Evolutionary conservation across 1,140 invertebrate species (phyloP).

Genomic region (Phortica variegata): DNA sequence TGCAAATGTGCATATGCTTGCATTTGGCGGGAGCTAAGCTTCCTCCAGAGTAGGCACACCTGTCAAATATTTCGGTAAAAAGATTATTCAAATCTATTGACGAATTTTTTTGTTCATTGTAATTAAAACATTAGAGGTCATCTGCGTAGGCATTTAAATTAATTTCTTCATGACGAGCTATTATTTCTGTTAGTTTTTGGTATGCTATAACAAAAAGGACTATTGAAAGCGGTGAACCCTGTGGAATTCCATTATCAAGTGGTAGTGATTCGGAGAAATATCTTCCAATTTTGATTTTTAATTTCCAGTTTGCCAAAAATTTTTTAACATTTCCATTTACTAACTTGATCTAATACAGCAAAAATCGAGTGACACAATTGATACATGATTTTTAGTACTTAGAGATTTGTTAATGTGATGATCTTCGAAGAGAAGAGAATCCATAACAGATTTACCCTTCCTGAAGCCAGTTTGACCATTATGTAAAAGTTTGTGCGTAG

Average conservation of each 20-base stretch:
- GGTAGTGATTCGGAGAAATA: slow-evolving; percentile 6
- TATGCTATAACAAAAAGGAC: slow-evolving; percentile 10
- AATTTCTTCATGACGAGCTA: slow-evolving; percentile 9
- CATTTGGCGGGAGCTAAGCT: slow-evolving; percentile 9
- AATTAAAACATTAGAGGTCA: slow-evolving; percentile 6
- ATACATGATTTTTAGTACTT: slow-evolving; percentile 10
- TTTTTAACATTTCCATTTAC: slow-evolving; percentile 17
- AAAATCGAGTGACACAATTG: slow-evolving; percentile 15
- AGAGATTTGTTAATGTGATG: slow-evolving; percentile 6
- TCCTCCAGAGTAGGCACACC: slow-evolving; percentile 8
- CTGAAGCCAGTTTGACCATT: slow-evolving; percentile 10
- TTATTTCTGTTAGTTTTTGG: slow-evolving; percentile 6
- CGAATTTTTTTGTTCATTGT: slow-evolving; percentile 3
- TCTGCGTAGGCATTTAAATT: slow-evolving; percentile 9
- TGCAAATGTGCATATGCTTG: slow-evolving; percentile 14
- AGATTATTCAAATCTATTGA: slow-evolving; percentile 1
- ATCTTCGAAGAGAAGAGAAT: slow-evolving; percentile 14
- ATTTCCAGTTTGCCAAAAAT: slow-evolving; percentile 16
- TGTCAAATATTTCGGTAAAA: slow-evolving; percentile 4
- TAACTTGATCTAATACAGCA: slow-evolving; percentile 9
- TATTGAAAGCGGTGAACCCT: slow-evolving; percentile 13
- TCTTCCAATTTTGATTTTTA: slow-evolving; percentile 1
- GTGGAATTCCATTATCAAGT: slow-evolving; percentile 10
- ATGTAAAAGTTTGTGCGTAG: slow-evolving; percentile 9
- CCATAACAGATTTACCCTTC: slow-evolving; percentile 15